Conservation (phyloP, 2,888 invertebrate species). For the Sabellastarte sp. region DNA sequence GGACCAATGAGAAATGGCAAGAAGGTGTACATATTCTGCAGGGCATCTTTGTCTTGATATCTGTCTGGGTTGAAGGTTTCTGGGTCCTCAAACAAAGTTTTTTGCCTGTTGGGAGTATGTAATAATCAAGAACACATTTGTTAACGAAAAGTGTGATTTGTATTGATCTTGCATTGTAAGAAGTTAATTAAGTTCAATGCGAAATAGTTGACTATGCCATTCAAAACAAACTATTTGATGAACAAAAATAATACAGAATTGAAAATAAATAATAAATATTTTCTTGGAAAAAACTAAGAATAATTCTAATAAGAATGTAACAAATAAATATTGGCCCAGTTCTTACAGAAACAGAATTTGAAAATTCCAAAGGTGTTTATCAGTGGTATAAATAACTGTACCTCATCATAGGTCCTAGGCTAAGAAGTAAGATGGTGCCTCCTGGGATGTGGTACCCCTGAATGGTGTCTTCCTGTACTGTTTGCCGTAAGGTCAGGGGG, state of each 20-base stretch:
- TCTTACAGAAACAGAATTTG: too few relatives aligned
- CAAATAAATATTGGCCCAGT: background rate
- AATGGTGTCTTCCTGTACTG: slow-evolving; percentile 32
- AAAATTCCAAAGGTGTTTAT: too few relatives aligned
- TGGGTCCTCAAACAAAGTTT: slow-evolving; percentile 39
- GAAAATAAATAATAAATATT: slow-evolving; percentile 7
- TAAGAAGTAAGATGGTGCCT: slow-evolving; percentile 39
- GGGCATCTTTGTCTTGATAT: slow-evolving; percentile 31
- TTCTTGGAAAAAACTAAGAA: background rate
- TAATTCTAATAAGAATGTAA: background rate
- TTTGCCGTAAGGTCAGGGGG: slow-evolving; percentile 31
- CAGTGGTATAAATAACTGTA: too few relatives aligned
- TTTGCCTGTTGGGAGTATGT: too few relatives aligned
- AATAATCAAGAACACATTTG: too few relatives aligned
- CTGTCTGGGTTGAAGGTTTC: slow-evolving; percentile 42
- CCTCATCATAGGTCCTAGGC: slow-evolving; percentile 46
- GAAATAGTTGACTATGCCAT: too few relatives aligned
- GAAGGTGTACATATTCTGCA: slow-evolving; percentile 30
- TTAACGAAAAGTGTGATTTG: too few relatives aligned
- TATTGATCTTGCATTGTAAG: too few relatives aligned
- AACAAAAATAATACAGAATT: too few relatives aligned
- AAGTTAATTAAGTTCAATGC: too few relatives aligned
- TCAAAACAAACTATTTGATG: too few relatives aligned
- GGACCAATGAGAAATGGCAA: slow-evolving; percentile 46
- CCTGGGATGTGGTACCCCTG: slow-evolving; percentile 38